Percentiles rank a stretch among this genome's conserved stretches.
Evolutionary conservation across 2,888 invertebrate species (phyloP).

Genomic region (Cerceris ruficornis): DNA sequence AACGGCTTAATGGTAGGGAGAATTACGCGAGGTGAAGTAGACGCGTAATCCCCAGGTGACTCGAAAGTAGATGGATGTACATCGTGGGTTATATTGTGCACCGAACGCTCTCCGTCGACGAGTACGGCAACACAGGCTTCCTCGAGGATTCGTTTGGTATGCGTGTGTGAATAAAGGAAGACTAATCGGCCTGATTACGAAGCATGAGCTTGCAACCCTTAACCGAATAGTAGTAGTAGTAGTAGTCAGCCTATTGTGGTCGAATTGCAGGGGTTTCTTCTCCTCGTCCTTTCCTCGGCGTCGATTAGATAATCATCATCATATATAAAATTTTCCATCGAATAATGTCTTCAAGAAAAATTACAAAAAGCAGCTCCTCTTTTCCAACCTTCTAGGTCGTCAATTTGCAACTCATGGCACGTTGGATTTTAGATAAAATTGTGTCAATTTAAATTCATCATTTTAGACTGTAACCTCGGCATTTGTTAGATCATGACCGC

Average conservation of each 20-base stretch:
- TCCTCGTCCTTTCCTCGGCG: slow-evolving; percentile 14
- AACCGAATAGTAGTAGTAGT: slow-evolving; percentile 8
- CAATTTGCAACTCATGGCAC: background rate
- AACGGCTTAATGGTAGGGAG: slow-evolving; percentile 78
- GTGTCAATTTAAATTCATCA: background rate
- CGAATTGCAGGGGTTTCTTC: slow-evolving; percentile 19
- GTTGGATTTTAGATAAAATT: background rate
- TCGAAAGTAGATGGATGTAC: slow-evolving; percentile 67
- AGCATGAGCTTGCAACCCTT: slow-evolving; percentile 65
- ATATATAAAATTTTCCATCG: too few relatives aligned
- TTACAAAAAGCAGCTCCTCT: too few relatives aligned
- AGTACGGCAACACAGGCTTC: slow-evolving; percentile 47
- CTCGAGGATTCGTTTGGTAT: slow-evolving; percentile 63
- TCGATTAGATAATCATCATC: slow-evolving; percentile 42
- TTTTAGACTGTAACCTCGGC: background rate
- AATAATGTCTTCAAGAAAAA: too few relatives aligned
- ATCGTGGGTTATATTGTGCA: slow-evolving; percentile 1
- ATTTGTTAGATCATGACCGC: background rate
- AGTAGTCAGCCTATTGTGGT: slow-evolving; percentile 40
- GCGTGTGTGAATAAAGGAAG: slow-evolving; percentile 65
- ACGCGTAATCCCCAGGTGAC: slow-evolving; percentile 75
- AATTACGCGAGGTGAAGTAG: slow-evolving; percentile 73
- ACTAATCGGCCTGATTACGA: slow-evolving; percentile 67
- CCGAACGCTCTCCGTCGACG: slow-evolving; percentile 41
- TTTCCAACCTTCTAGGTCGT: too few relatives aligned